Conservation (phyloP, 2,113 vertebrate species). For the Amazona vittata region DNA sequence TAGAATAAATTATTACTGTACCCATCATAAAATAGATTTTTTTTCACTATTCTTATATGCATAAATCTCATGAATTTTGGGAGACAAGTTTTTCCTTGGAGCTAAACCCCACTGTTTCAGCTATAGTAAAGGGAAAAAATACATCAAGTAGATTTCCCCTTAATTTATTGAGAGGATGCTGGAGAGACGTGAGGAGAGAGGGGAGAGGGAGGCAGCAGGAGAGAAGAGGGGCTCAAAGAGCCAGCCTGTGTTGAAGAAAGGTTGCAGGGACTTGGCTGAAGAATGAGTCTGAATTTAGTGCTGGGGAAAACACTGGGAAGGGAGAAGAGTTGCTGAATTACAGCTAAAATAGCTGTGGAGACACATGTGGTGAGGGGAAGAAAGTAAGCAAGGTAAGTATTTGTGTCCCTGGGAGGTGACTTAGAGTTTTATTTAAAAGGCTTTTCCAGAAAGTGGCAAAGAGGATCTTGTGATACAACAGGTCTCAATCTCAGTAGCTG, state of each 20-base stretch:
- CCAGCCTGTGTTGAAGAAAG: background rate
- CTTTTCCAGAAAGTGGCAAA: background rate
- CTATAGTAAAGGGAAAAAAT: background rate
- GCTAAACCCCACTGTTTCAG: background rate
- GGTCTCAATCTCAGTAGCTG: background rate
- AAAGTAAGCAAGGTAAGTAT: background rate
- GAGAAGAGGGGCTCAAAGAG: background rate
- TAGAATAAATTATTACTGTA: background rate
- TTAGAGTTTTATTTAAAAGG: background rate
- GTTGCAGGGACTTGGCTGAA: background rate
- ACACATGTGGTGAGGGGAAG: background rate
- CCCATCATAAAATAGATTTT: background rate
- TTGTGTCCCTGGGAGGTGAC: background rate
- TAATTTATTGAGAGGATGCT: background rate
- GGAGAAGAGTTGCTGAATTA: background rate
- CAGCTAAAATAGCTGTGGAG: background rate
- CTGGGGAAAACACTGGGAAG: background rate
- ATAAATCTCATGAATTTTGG: background rate
- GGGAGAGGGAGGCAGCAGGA: background rate
- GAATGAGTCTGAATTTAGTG: background rate
- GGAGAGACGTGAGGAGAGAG: background rate
- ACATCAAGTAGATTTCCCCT: fast-evolving
- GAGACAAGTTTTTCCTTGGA: background rate
- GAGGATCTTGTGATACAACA: background rate
- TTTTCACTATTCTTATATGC: background rate